Percentiles rank a stretch among this genome's conserved stretches.
These are phyloP conservation scores for Myotis myotis DNA, from an alignment of 2,797 vertebrate species.

Conservation along the genomic window DNA sequence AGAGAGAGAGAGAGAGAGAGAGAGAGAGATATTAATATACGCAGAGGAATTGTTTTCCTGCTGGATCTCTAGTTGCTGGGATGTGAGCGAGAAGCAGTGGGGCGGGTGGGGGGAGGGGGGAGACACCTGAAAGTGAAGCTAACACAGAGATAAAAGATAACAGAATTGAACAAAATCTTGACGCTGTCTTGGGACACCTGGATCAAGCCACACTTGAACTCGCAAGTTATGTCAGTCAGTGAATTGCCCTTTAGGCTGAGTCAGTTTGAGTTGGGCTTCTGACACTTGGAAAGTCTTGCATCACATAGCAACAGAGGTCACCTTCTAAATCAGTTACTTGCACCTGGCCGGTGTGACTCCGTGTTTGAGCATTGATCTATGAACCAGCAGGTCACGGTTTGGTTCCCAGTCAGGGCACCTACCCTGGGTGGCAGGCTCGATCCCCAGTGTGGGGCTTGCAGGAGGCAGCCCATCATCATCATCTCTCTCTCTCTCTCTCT, in stretches of 20 bases:
- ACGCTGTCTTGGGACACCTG: background rate
- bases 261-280: background rate
- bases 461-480: no score
- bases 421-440: no score
- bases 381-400: no score
- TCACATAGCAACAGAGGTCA: background rate
- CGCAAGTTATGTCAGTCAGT: background rate
- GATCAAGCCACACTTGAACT: background rate
- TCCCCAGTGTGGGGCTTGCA: no score
- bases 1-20: background rate
- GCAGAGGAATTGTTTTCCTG: background rate
- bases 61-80: background rate
- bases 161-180: background rate
- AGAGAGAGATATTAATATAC: no score
- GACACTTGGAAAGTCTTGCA: background rate
- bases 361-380: no score
- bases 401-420: no score
- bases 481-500: no score
- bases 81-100: background rate
- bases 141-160: background rate
- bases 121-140: background rate
- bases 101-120: fast-evolving
- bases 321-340: background rate
- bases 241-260: background rate
- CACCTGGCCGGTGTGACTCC: no score